Percentiles rank a stretch among this genome's conserved stretches.
Evolutionary conservation across 2,797 vertebrate species (phyloP).

Genomic region (Acrossocheilus fasciatus): DNA sequence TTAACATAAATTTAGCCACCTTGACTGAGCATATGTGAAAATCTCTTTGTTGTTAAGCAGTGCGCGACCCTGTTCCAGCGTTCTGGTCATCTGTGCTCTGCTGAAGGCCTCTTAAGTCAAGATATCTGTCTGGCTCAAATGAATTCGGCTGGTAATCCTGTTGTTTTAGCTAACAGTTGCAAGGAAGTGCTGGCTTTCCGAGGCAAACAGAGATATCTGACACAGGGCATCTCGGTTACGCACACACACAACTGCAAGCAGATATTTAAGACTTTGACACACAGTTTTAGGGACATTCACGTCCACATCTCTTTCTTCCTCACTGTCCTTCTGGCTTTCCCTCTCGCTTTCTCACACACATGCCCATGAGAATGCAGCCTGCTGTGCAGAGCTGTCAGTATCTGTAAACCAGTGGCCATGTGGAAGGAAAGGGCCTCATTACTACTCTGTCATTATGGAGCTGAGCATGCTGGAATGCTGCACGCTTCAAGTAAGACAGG

Average conservation of each 20-base stretch:
- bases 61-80: background rate
- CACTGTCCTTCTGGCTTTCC: background rate
- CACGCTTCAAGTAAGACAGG: conserved; percentile 38
- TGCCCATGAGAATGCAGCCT: conserved; percentile 36
- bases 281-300: background rate
- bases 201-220: conserved; percentile 76
- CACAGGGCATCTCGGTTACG: conserved; percentile 68
- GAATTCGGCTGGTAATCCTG: conserved; percentile 67
- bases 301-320: background rate
- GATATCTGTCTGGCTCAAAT: conserved; percentile 68
- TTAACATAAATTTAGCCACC: background rate
- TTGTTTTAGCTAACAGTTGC: conserved; percentile 79
- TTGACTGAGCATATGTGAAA: background rate
- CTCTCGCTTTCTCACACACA: conserved; percentile 23
- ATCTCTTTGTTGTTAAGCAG: conserved; percentile 20
- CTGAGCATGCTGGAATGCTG: conserved; percentile 40
- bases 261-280: conserved; percentile 10
- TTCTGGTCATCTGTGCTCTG: conserved; percentile 33
- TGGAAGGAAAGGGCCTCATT: conserved; percentile 50
- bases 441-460: conserved; percentile 55
- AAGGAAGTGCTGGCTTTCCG: conserved; percentile 78
- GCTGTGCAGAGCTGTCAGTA: conserved; percentile 53
- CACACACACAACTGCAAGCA: conserved; percentile 24
- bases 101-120: conserved; percentile 56
- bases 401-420: conserved; percentile 50